phyloP scores from a whole-genome alignment of 1,140 invertebrate genomes.

The Ptiloglossa arizonensis region DNA sequence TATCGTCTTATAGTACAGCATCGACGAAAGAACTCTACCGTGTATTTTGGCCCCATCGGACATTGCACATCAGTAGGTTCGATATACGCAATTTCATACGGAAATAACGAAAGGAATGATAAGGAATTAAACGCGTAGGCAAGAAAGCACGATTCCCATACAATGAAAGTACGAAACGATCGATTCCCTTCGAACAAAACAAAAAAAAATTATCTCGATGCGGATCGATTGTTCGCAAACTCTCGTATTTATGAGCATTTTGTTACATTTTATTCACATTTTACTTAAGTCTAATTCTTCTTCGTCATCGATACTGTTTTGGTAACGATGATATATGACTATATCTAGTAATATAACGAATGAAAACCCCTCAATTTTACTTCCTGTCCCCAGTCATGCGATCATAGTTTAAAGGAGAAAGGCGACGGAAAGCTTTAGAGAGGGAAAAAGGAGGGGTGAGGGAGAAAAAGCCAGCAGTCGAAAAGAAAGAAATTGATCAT shows the following conservation, averaged over 20 bases:
- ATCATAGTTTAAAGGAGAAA: constrained; percentile 51
- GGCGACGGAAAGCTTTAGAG: neutral
- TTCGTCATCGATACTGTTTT: constrained; percentile 58
- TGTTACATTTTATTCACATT: constrained; percentile 80
- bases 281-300: constrained; percentile 76
- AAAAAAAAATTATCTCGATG: constrained; percentile 64
- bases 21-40: constrained; percentile 40
- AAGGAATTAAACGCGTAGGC: constrained; percentile 28
- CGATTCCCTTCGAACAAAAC: constrained; percentile 14
- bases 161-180: constrained; percentile 57
- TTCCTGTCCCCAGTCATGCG: constrained; percentile 55
- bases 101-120: constrained; percentile 29
- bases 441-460: constrained; percentile 18
- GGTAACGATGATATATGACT: constrained; percentile 44
- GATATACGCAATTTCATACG: constrained; percentile 35
- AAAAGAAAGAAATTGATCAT: constrained; percentile 30
- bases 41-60: constrained; percentile 48
- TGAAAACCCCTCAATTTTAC: constrained; percentile 67
- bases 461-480: constrained; percentile 21
- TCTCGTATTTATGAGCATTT: constrained; percentile 79
- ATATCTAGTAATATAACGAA: constrained; percentile 76
- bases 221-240: constrained; percentile 76
- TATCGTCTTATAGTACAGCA: constrained; percentile 60
- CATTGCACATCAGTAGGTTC: constrained; percentile 40
- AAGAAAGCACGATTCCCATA: constrained; percentile 15